A percentile compares a stretch with the other conserved stretches of the same genome.
phyloP scores from a whole-genome alignment of 2,888 invertebrate genomes.

The Luperina testacea region DNA sequence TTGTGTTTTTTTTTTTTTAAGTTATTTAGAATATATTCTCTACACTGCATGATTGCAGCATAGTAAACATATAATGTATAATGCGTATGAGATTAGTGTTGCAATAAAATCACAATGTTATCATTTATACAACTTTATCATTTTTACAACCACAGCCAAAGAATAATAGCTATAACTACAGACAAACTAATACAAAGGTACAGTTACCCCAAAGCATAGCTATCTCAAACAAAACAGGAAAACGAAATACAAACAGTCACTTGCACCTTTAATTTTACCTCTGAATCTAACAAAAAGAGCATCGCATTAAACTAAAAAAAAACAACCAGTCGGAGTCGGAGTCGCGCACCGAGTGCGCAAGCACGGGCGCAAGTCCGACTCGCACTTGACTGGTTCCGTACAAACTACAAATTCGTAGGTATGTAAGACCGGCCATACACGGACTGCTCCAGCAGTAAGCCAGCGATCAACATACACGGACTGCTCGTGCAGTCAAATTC shows the following conservation, averaged over 20 bases:
- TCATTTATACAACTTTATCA: too few relatives aligned
- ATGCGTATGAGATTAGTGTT: constrained; percentile 11
- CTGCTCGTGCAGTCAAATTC: too few relatives aligned
- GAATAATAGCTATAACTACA: neutral
- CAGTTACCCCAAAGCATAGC: neutral
- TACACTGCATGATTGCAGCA: constrained; percentile 23
- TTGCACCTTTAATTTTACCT: neutral
- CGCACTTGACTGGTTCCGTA: too few relatives aligned
- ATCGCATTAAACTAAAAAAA: neutral
- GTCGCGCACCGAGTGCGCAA: too few relatives aligned
- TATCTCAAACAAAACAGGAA: neutral
- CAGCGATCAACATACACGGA: too few relatives aligned
- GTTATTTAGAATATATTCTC: neutral
- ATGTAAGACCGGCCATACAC: too few relatives aligned
- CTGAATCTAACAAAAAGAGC: neutral
- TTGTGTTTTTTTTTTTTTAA: too few relatives aligned
- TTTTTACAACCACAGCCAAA: too few relatives aligned
- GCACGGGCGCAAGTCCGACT: too few relatives aligned
- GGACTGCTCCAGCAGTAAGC: too few relatives aligned
- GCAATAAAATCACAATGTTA: constrained; percentile 40
- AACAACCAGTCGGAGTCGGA: too few relatives aligned
- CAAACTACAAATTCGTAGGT: too few relatives aligned
- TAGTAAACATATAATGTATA: constrained; percentile 13
- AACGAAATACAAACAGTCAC: constrained; percentile 1
- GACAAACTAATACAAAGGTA: neutral